phyloP scores from a whole-genome alignment of 2,797 vertebrate genomes.

The Momotus momota region DNA sequence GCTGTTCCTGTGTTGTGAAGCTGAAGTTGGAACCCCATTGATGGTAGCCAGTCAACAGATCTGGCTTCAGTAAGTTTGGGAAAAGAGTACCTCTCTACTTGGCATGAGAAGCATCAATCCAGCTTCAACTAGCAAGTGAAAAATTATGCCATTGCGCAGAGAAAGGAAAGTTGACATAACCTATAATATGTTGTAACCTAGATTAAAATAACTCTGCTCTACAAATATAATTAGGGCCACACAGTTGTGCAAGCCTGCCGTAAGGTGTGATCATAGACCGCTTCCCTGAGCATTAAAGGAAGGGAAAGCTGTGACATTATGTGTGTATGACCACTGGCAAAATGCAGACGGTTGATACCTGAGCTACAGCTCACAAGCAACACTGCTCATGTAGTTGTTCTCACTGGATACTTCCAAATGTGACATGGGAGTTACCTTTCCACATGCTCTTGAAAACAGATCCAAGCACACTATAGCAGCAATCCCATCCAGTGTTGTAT shows the following conservation, averaged over 20 bases:
- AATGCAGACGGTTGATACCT: neutral
- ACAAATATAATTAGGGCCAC: neutral
- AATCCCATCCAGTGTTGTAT: neutral
- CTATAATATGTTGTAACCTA: neutral
- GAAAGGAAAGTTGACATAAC: neutral
- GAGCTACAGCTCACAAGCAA: neutral
- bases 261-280: neutral
- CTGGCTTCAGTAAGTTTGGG: neutral
- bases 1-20: neutral
- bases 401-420: neutral
- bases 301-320: neutral
- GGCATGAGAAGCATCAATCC: neutral
- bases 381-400: neutral
- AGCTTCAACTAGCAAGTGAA: neutral
- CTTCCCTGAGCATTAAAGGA: neutral
- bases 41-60: neutral
- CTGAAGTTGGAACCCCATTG: neutral
- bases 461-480: neutral
- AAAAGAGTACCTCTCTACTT: neutral
- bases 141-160: neutral
- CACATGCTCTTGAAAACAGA: neutral
- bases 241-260: neutral
- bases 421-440: neutral
- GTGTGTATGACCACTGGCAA: neutral
- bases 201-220: neutral